Conservation (phyloP, 1,140 invertebrate species). For the Watersipora subatra region DNA sequence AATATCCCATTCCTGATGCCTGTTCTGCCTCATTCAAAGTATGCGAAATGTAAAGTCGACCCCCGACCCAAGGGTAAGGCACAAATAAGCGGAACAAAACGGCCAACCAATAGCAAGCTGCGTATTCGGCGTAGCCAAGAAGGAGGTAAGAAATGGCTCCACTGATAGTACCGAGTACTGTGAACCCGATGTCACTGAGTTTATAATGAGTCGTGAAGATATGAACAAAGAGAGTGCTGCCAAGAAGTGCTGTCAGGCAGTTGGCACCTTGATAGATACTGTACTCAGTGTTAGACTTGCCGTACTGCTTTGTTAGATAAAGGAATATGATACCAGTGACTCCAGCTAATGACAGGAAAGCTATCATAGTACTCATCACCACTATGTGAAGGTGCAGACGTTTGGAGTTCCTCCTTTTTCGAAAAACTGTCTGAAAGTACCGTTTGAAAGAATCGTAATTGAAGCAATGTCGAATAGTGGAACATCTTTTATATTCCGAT, state of each 20-base stretch:
- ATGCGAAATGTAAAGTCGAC: background rate
- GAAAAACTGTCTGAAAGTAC: background rate
- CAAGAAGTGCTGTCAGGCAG: background rate
- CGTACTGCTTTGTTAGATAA: background rate
- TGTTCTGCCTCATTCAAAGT: background rate
- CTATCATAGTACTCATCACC: background rate
- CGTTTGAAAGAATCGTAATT: background rate
- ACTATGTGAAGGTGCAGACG: background rate
- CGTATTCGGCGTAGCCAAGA: background rate
- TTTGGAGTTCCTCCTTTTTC: background rate
- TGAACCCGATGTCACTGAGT: background rate
- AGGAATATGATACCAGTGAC: background rate
- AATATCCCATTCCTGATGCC: background rate
- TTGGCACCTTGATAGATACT: background rate
- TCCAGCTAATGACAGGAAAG: background rate
- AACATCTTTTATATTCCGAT: background rate
- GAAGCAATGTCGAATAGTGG: background rate
- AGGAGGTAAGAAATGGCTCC: background rate
- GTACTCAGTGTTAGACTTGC: background rate
- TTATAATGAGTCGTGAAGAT: background rate
- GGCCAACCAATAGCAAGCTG: background rate
- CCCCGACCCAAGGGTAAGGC: background rate
- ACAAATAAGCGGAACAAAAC: background rate
- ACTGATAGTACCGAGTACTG: background rate
- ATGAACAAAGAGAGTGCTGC: background rate